These are phyloP conservation scores for Ceratoteleas bidentatus DNA, from an alignment of 1,140 invertebrate genomes.

Conservation along the genomic window DNA sequence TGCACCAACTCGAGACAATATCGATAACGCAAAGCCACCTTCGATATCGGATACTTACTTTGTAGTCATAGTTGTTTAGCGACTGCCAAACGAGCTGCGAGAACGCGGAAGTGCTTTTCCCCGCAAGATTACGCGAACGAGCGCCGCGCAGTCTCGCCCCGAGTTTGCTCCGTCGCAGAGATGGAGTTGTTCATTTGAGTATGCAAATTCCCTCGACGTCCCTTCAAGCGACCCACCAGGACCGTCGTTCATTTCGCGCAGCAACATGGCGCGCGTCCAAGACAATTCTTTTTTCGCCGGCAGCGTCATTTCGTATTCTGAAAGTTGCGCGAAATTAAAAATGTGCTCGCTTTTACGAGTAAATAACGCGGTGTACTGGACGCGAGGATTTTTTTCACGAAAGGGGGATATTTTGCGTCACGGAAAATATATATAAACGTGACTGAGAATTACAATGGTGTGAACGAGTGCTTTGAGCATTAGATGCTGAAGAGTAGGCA, in stretches of 20 bases:
- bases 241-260: slow-evolving; percentile 22
- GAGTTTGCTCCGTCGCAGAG: slow-evolving; percentile 29
- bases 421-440: too few species aligned
- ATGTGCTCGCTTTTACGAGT: slow-evolving; percentile 8
- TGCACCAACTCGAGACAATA: slow-evolving; percentile 1
- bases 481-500: too few species aligned
- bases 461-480: too few species aligned
- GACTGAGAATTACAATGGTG: too few species aligned
- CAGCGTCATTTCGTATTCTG: slow-evolving; percentile 2
- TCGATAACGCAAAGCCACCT: slow-evolving; percentile 16
- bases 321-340: slow-evolving; percentile 11
- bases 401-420: too few species aligned
- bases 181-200: slow-evolving; percentile 61
- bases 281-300: slow-evolving; percentile 14
- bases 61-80: slow-evolving; percentile 32
- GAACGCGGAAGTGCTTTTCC: slow-evolving; percentile 61
- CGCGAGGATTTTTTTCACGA: too few species aligned
- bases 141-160: slow-evolving; percentile 54
- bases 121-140: slow-evolving; percentile 58
- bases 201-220: slow-evolving; percentile 55
- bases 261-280: slow-evolving; percentile 50
- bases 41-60: slow-evolving; percentile 20
- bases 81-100: slow-evolving; percentile 53
- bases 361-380: too few species aligned
- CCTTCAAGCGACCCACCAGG: slow-evolving; percentile 24